Percentiles rank a stretch among this genome's conserved stretches.
Evolutionary conservation across 2,797 vertebrate species (phyloP).

Genomic region (Leucoraja ocellata): DNA sequence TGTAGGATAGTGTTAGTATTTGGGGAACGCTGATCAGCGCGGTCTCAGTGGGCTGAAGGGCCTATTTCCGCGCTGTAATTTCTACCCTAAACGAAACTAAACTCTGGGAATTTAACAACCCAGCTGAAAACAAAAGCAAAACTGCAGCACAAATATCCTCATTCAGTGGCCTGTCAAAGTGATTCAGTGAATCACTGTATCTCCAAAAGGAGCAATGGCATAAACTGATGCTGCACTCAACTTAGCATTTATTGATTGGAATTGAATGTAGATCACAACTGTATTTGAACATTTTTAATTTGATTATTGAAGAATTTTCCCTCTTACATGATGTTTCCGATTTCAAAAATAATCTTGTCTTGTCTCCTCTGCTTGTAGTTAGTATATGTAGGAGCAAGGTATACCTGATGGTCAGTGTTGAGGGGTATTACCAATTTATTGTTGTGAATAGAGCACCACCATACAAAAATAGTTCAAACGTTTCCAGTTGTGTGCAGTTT

Average conservation of each 20-base stretch:
- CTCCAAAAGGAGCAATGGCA: background rate
- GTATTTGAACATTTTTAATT: background rate
- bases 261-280: background rate
- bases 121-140: no score
- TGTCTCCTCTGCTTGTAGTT: background rate
- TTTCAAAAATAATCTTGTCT: background rate
- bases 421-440: background rate
- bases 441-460: background rate
- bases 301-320: background rate
- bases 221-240: background rate
- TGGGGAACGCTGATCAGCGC: no score
- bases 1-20: no score
- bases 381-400: background rate
- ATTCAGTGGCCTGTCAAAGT: background rate
- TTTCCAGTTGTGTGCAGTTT: no score
- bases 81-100: no score
- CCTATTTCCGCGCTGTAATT: no score
- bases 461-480: background rate
- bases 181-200: background rate
- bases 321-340: background rate
- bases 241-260: background rate
- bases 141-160: background rate
- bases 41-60: no score
- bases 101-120: background rate
- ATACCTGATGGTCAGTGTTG: background rate